Evolutionary conservation across 2,113 vertebrate species (phyloP).

Genomic region (Syngnathus floridae): DNA sequence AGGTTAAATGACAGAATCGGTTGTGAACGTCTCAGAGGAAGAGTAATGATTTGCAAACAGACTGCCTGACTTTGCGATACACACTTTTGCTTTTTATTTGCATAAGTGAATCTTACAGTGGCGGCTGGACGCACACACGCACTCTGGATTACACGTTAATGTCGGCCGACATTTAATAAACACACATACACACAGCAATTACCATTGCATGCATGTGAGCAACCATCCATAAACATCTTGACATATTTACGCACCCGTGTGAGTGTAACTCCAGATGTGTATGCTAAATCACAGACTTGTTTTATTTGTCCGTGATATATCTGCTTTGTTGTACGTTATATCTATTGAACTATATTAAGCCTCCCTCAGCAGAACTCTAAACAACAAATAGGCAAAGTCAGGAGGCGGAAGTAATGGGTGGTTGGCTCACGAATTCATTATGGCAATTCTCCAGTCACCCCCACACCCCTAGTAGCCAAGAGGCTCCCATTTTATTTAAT

Average conservation of each 20-base stretch:
- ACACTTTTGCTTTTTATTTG: constrained; percentile 28
- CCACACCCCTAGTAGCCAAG: constrained; percentile 53
- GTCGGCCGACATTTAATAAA: constrained; percentile 44
- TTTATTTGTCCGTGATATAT: constrained; percentile 41
- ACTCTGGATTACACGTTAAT: constrained; percentile 39
- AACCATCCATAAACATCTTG: constrained; percentile 32
- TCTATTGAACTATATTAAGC: constrained; percentile 47
- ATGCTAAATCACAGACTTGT: constrained; percentile 22
- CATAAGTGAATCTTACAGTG: constrained; percentile 25
- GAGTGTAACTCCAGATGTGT: constrained; percentile 18
- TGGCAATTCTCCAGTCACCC: constrained; percentile 63
- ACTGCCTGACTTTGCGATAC: constrained; percentile 2
- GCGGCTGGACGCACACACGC: constrained; percentile 27
- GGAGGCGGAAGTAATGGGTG: constrained; percentile 64
- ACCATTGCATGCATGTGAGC: constrained; percentile 24
- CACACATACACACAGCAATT: constrained; percentile 7
- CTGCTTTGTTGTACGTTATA: constrained; percentile 40
- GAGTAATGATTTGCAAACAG: constrained; percentile 22
- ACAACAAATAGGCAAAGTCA: constrained; percentile 66
- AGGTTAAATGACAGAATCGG: constrained; percentile 36
- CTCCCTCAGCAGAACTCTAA: constrained; percentile 53
- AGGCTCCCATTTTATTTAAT: constrained; percentile 34
- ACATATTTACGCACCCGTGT: constrained; percentile 45
- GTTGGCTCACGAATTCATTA: constrained; percentile 71
- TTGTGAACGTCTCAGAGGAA: constrained; percentile 36